Base-by-base conservation (phyloP, 2,888 invertebrate genomes). In the Asteroscopus sphinx region DNA sequence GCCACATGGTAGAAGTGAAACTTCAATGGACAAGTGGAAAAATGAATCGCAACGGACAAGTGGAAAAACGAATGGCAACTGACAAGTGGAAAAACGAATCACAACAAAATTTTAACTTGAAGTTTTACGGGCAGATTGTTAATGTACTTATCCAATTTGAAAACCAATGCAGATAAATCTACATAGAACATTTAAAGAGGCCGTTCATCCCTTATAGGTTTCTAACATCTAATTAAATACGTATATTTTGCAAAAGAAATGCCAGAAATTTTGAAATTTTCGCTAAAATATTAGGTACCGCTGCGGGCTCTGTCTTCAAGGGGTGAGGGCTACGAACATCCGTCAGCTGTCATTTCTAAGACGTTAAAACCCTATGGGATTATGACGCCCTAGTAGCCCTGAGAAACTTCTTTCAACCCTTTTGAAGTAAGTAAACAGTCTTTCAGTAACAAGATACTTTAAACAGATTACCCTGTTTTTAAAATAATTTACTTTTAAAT, bases 381-480 rank as follows among this genome's bases (percentile, higher is more conserved):
- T 52, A 61, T 64, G 26, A 39, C 39, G 26, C 11, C 61, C 52
- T 52, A 30, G 68, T 68, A 68, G n/a, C 11, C 15, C 37, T 39
- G 42, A 39, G 61, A 61, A 45, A 45, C 1, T 17, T 15, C 17
- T 39, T 37, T 47, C 11, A 61, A 60, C 39, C 39, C 68, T 46
- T 51, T 67, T 40, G 33, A 12, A 35, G n/a, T n/a, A n/a, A n/a
- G n/a, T n/a, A n/a, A n/a, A n/a, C n/a, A n/a, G 12, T 13, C 6
- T 12, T 39, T 25, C 12, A 17, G 11, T 37, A 15, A 37, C 15
- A 35, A 35, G 3, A 9, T 4, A 9, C 28, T 28, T 28, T 9
- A 11, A 28, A 11, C 11, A 9, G 3, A 25, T 11, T 28, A 9
- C 9, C 28, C 28, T 28, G 8, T 11, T 28, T 1, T 9, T 11